phyloP scores from a whole-genome alignment of 2,113 vertebrate genomes.

The Lasiurus borealis region DNA sequence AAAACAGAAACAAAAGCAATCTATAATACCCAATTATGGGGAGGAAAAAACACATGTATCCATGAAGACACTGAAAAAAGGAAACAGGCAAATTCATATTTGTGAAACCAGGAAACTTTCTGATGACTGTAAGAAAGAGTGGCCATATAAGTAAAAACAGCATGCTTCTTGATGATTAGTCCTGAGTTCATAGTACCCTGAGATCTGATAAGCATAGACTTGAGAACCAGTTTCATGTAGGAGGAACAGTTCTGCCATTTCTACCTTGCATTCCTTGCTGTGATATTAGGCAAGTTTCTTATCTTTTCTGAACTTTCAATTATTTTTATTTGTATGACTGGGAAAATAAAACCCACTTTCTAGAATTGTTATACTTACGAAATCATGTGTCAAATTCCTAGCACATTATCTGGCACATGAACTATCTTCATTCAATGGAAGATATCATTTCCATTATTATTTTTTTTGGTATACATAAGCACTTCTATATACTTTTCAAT shows the following conservation, averaged over 20 bases:
- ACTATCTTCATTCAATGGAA: neutral
- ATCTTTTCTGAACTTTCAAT: neutral
- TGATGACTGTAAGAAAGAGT: neutral
- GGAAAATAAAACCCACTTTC: neutral
- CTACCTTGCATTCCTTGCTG: neutral
- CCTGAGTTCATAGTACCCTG: neutral
- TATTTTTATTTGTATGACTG: neutral
- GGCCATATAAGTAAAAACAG: neutral
- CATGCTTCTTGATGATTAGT: neutral
- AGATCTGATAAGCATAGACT: neutral
- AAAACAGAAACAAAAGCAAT: slow-evolving; percentile 46
- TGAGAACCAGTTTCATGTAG: neutral
- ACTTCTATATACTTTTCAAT: slow-evolving; percentile 23
- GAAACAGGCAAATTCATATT: neutral
- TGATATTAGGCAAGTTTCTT: neutral
- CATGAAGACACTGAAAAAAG: neutral
- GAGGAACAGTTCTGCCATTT: neutral
- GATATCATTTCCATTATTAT: neutral
- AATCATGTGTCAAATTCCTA: neutral
- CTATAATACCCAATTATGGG: neutral
- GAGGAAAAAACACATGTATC: slow-evolving; percentile 26
- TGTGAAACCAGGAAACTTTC: slow-evolving; percentile 5
- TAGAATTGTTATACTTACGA: neutral
- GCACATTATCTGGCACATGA: neutral
- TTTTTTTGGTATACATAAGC: neutral